phyloP scores from a whole-genome alignment of 2,113 vertebrate species.

The Calonectris borealis region DNA sequence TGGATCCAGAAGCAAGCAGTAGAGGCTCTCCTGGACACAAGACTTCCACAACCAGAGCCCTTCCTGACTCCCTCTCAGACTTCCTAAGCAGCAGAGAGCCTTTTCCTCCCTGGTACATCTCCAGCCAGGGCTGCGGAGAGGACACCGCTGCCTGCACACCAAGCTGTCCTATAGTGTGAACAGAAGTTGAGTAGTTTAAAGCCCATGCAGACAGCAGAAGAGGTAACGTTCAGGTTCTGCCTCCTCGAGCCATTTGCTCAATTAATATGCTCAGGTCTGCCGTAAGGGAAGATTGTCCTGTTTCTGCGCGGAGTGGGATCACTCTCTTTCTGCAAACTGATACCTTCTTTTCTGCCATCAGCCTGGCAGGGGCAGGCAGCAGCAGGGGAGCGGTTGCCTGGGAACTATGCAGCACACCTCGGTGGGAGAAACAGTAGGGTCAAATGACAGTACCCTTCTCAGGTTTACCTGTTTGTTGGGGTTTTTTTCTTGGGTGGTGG shows the following conservation, averaged over 20 bases:
- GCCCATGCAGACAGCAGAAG: not conserved
- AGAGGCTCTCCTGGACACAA: not conserved
- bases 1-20: not conserved
- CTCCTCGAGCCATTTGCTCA: not conserved
- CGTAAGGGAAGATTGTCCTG: not conserved
- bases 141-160: not conserved
- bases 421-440: not conserved
- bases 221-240: not conserved
- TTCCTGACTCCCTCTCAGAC: not conserved
- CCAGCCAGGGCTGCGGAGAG: not conserved
- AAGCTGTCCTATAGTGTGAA: not conserved
- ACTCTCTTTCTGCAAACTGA: not conserved
- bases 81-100: not conserved
- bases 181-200: rapidly evolving
- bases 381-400: slow-evolving; percentile 12
- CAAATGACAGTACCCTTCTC: slow-evolving; percentile 36
- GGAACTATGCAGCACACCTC: not conserved
- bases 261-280: not conserved
- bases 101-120: not conserved
- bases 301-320: not conserved
- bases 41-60: not conserved
- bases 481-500: rapidly evolving
- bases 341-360: not conserved
- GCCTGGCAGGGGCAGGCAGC: not conserved
- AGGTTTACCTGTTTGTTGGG: not conserved